Evolutionary conservation across 2,113 vertebrate species (phyloP).

Genomic region (Gobiocypris rarus): DNA sequence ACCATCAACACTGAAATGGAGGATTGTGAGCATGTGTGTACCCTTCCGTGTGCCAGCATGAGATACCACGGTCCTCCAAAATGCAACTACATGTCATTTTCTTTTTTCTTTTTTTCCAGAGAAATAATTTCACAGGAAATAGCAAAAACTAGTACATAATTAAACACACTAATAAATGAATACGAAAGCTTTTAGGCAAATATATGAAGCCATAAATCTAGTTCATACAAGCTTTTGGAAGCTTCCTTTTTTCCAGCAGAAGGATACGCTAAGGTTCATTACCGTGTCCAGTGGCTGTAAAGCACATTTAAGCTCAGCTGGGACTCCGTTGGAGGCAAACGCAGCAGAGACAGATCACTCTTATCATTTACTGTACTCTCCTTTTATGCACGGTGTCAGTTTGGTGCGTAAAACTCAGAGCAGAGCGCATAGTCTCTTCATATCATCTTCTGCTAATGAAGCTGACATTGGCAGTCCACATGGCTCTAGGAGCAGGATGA

Average conservation of each 20-base stretch:
- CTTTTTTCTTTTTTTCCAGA: slow-evolving; percentile 54
- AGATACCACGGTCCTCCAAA: not conserved
- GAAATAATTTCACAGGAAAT: slow-evolving; percentile 57
- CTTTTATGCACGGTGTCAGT: slow-evolving; percentile 3
- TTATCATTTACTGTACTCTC: slow-evolving; percentile 24
- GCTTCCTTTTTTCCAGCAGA: not conserved
- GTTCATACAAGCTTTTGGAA: slow-evolving; percentile 33
- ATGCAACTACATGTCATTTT: not conserved
- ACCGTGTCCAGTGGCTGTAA: slow-evolving; percentile 26
- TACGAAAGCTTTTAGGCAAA: slow-evolving; percentile 57
- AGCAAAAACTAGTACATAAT: slow-evolving; percentile 58
- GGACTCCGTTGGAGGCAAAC: slow-evolving; percentile 27
- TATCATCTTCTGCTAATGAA: slow-evolving; percentile 32
- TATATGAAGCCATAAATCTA: slow-evolving; percentile 56
- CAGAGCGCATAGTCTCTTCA: not conserved
- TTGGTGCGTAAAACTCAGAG: not conserved
- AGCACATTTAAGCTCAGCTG: slow-evolving; percentile 28
- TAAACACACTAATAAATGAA: slow-evolving; percentile 53
- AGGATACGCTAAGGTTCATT: slow-evolving; percentile 14
- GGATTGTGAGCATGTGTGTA: slow-evolving; percentile 1
- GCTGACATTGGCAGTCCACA: slow-evolving; percentile 18
- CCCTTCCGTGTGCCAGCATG: not conserved
- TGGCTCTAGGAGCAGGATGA: slow-evolving; percentile 14
- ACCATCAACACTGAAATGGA: not conserved
- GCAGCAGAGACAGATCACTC: not conserved